Evolutionary conservation across 2,888 invertebrate species (phyloP).

Genomic region (Parelbella ahira): DNA sequence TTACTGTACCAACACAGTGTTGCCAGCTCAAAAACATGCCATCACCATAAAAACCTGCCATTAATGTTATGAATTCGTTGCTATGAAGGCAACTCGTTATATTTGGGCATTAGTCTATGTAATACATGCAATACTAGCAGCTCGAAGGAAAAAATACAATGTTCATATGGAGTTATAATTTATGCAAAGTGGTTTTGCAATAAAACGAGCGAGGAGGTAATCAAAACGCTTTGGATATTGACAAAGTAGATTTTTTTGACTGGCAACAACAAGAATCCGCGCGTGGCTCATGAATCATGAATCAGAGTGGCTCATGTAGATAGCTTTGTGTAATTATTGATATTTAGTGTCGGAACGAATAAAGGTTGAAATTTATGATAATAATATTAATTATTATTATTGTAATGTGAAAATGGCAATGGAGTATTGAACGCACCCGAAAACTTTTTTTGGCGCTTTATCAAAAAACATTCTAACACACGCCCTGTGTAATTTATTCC

Average conservation of each 20-base stretch:
- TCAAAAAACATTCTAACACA: conserved; percentile 41
- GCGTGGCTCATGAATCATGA: too few species aligned
- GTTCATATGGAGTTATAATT: too few species aligned
- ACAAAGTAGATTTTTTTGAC: conserved; percentile 20
- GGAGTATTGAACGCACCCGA: too few species aligned
- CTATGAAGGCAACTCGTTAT: too few species aligned
- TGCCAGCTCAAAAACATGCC: conserved; percentile 48
- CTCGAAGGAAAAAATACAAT: too few species aligned
- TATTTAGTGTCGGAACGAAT: conserved; percentile 73
- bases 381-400: conserved; percentile 40
- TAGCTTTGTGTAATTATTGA: conserved; percentile 79
- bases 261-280: conserved; percentile 45
- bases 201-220: too few species aligned
- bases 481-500: conserved; percentile 52
- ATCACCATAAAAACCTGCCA: conserved; percentile 32
- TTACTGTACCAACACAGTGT: conserved; percentile 48
- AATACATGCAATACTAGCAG: too few species aligned
- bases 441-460: conserved; percentile 51
- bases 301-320: conserved; percentile 78
- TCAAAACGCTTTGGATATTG: too few species aligned
- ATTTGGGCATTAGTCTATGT: too few species aligned
- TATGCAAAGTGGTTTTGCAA: too few species aligned
- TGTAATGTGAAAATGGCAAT: conserved; percentile 47
- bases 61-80: too few species aligned
- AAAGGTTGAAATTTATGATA: conserved; percentile 44